Evolutionary conservation across 2,797 vertebrate genomes (phyloP), one percentile per base, ranked within the genome.

Genomic region (Silurus aristotelis): DNA sequence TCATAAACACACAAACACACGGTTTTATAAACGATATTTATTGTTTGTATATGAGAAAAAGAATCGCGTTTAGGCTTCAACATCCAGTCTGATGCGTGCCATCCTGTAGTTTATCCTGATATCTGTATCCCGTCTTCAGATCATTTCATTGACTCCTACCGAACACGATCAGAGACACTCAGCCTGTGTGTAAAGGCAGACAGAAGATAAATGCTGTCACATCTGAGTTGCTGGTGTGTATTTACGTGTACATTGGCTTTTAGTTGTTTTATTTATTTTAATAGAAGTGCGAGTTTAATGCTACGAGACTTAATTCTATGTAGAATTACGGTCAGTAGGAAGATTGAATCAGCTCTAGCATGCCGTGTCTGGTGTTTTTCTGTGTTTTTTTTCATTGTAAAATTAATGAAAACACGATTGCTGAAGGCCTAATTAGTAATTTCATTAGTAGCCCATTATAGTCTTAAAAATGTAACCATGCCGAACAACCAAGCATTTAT

Each of bases 201-300:
- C 10, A 31, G 38, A 38, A 38, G 27, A 20, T 46, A 17, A 64
- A 63, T 31, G 31, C 15, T 17, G 17, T 10, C 46, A 14, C 63
- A 1, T 66, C 15, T 20, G 76, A 78, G 20, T 60, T 38, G 72
- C 48, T 27, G 52, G 4, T 60, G 43, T 80, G 46, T 6, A 17
- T 68, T 55, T 27, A 31, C n/a, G 27, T 66, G 15, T 67, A 7
- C 52, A 27, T 27, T 4, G 17, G 43, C n/a, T 80, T 80, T 80
- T 80, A 67, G 46, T 15, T 1, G n/a, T 55, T 80, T 80, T 80
- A 80, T 25, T 66, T 80, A 9, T 66, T 80, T 80, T 80, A 66
- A 19, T 20, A 7, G 78, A 66, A 19, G 13, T 25, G 22, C 10
- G 43, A 48, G 46, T 25, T 80, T 48, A 22, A 52, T 6, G 8